Conservation (phyloP, 2,888 invertebrate species). For the Hirtodrosophila trivittata region DNA sequence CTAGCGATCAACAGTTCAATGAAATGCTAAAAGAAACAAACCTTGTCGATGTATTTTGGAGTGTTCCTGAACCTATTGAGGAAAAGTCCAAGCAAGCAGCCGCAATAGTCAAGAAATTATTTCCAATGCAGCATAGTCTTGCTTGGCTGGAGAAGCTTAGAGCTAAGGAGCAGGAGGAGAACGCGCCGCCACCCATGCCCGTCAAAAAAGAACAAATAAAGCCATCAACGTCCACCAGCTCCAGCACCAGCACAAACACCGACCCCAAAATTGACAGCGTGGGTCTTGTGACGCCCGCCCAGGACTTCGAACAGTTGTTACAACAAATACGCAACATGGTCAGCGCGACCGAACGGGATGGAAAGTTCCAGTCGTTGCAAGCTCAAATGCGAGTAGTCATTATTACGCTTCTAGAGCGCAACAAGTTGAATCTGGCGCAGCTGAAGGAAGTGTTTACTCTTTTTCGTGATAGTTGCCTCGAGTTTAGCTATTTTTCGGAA, state of each 20-base stretch:
- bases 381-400: conserved; percentile 80
- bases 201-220: no score
- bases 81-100: conserved; percentile 84
- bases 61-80: conserved; percentile 85
- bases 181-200: conserved; percentile 9
- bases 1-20: conserved; percentile 45
- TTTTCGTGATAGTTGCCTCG: conserved; percentile 73
- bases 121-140: conserved; percentile 84
- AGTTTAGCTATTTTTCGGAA: conserved; percentile 75
- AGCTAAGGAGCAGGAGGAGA: conserved; percentile 36
- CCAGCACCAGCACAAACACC: no score
- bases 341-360: conserved; percentile 69
- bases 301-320: conserved; percentile 86
- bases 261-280: conserved; percentile 83
- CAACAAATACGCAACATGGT: conserved; percentile 75
- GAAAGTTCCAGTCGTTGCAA: conserved; percentile 71
- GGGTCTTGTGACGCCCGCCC: conserved; percentile 86
- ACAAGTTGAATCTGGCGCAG: conserved; percentile 64
- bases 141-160: conserved; percentile 49
- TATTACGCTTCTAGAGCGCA: conserved; percentile 72
- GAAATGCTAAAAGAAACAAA: conserved; percentile 80
- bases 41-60: conserved; percentile 81
- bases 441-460: conserved; percentile 69
- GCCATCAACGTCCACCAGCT: no score
- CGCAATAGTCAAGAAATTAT: conserved; percentile 84